Evolutionary conservation across 2,797 vertebrate genomes (phyloP).

Genomic region (Premnoplex brunnescens): DNA sequence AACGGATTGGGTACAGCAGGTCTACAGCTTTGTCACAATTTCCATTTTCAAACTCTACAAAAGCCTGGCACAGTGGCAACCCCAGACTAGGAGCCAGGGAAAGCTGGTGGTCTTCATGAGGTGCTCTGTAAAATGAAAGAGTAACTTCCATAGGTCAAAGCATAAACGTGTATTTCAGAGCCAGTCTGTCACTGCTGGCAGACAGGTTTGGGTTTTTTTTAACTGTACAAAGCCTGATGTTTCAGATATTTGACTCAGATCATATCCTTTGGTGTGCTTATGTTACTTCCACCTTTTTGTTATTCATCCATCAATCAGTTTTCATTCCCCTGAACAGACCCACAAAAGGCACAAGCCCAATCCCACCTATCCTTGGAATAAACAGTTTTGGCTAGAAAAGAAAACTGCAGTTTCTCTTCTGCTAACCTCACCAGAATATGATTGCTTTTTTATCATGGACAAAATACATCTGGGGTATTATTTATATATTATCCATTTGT

Average conservation of each 20-base stretch:
- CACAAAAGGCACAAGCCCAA: background rate
- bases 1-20: constrained; percentile 87
- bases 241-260: background rate
- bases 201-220: background rate
- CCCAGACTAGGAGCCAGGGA: constrained; percentile 79
- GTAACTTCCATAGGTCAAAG: background rate
- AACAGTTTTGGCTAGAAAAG: background rate
- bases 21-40: constrained; percentile 82
- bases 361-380: background rate
- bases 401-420: background rate
- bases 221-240: background rate
- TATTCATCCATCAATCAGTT: background rate
- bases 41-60: constrained; percentile 85
- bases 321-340: background rate
- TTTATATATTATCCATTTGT: background rate
- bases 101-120: constrained; percentile 83
- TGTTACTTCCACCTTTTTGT: background rate
- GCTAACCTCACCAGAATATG: background rate
- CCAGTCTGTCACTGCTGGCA: background rate
- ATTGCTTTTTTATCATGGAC: background rate
- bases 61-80: constrained; percentile 87
- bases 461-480: background rate
- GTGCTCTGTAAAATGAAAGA: constrained; percentile 76
- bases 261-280: background rate
- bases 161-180: background rate